Evolutionary conservation across 2,888 invertebrate species (phyloP).

Genomic region (Euplexia lucipara): DNA sequence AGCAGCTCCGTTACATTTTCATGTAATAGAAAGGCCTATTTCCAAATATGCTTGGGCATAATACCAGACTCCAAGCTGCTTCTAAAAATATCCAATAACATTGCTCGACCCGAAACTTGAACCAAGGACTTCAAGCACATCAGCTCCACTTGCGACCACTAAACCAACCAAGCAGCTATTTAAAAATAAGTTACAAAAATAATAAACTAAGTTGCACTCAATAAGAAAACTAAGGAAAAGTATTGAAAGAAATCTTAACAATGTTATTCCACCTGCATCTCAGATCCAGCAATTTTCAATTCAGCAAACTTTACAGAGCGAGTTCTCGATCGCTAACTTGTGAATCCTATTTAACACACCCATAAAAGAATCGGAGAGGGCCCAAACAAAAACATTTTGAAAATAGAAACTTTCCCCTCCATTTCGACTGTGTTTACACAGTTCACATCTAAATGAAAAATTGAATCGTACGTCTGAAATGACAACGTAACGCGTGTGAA

Average conservation of each 20-base stretch:
- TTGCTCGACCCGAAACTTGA: too few species aligned
- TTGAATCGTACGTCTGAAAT: constrained; percentile 86
- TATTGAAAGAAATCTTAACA: constrained; percentile 4
- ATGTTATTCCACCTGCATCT: constrained; percentile 61
- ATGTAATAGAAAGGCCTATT: too few species aligned
- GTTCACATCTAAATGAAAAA: constrained; percentile 85
- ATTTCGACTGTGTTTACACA: constrained; percentile 79
- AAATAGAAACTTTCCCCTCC: constrained; percentile 79
- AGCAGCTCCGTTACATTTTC: too few species aligned
- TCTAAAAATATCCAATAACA: too few species aligned
- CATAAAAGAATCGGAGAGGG: constrained; percentile 67
- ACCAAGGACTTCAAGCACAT: too few species aligned
- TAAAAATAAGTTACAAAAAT: not conserved
- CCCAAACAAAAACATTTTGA: constrained; percentile 73
- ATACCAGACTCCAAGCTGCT: too few species aligned
- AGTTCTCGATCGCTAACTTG: constrained; percentile 73
- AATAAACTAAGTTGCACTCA: not conserved
- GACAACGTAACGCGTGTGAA: constrained; percentile 83
- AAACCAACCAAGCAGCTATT: too few species aligned
- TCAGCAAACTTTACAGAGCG: constrained; percentile 68
- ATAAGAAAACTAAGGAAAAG: constrained; percentile 11
- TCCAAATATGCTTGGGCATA: too few species aligned
- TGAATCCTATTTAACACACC: constrained; percentile 75
- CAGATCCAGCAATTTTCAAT: constrained; percentile 75
- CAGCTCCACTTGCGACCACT: too few species aligned